These are phyloP conservation scores for Caenorhabditis doughertyi DNA, from an alignment of 2,888 invertebrate genomes.

Conservation along the genomic window DNA sequence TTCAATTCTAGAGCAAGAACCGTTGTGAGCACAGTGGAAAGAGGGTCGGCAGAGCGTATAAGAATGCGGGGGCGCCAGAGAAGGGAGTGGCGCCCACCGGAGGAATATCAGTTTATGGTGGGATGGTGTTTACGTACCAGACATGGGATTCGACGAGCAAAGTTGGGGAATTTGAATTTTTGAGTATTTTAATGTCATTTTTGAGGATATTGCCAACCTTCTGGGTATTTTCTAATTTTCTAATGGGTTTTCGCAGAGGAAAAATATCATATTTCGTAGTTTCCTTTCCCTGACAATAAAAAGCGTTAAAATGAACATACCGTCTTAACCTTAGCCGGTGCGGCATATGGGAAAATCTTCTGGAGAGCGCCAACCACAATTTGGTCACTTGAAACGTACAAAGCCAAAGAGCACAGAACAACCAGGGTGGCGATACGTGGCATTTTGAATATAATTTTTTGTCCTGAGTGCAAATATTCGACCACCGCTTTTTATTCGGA, in stretches of 20 bases:
- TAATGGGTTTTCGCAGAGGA: neutral
- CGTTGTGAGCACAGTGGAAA: conserved; percentile 57
- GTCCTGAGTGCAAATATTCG: conserved; percentile 5
- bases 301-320: conserved; percentile 3
- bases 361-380: conserved; percentile 23
- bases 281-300: neutral
- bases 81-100: neutral
- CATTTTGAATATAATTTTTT: conserved; percentile 1
- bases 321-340: conserved; percentile 36
- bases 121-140: neutral
- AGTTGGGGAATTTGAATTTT: neutral
- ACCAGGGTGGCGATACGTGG: conserved; percentile 1
- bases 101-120: too few relatives aligned
- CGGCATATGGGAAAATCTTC: conserved; percentile 41
- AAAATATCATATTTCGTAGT: neutral
- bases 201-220: too few relatives aligned
- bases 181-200: too few relatives aligned
- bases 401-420: neutral
- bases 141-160: neutral
- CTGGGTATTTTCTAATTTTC: neutral
- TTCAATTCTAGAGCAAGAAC: conserved; percentile 5
- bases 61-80: neutral
- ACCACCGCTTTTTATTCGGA: conserved; percentile 7
- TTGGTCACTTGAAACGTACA: conserved; percentile 20
- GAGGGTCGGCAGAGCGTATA: neutral